phyloP scores from a whole-genome alignment of 1,140 invertebrate genomes.

The Chlorops oryzae region DNA sequence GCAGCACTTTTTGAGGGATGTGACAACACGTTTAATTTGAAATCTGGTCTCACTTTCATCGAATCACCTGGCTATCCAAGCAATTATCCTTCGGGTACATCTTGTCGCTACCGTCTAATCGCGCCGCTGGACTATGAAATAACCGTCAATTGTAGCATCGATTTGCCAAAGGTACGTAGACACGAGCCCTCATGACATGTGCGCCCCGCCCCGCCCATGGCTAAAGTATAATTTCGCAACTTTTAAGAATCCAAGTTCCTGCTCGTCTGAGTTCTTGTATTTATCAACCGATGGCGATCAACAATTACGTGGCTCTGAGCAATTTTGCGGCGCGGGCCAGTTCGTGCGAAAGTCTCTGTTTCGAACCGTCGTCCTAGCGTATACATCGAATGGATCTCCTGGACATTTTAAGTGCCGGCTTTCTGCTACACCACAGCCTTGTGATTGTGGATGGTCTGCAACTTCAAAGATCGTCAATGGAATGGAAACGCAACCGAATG shows the following conservation, averaged over 20 bases:
- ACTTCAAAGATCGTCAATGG: slow-evolving; percentile 34
- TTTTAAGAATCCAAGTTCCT: slow-evolving; percentile 9
- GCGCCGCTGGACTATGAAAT: slow-evolving; percentile 36
- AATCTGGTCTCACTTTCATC: slow-evolving; percentile 21
- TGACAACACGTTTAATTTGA: slow-evolving; percentile 25
- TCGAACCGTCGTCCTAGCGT: slow-evolving; percentile 29
- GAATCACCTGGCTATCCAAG: slow-evolving; percentile 37
- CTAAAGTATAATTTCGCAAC: background rate
- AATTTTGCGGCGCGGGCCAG: slow-evolving; percentile 34
- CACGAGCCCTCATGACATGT: background rate
- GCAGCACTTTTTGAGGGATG: slow-evolving; percentile 24
- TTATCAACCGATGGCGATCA: slow-evolving; percentile 34
- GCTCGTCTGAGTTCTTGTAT: slow-evolving; percentile 39
- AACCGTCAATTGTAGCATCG: slow-evolving; percentile 25
- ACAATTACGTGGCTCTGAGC: slow-evolving; percentile 31
- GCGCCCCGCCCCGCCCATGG: background rate
- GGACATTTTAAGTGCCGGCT: slow-evolving; percentile 33
- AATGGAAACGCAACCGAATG: slow-evolving; percentile 23
- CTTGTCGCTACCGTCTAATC: slow-evolving; percentile 37
- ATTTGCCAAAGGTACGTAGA: slow-evolving; percentile 25
- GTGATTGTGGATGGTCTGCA: slow-evolving; percentile 39
- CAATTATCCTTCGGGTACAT: slow-evolving; percentile 34
- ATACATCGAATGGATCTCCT: slow-evolving; percentile 20
- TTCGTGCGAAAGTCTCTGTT: slow-evolving; percentile 33
- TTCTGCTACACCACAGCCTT: slow-evolving; percentile 19